Base-by-base conservation (phyloP, 2,797 vertebrate genomes). In the Hydrolagus colliei region DNA sequence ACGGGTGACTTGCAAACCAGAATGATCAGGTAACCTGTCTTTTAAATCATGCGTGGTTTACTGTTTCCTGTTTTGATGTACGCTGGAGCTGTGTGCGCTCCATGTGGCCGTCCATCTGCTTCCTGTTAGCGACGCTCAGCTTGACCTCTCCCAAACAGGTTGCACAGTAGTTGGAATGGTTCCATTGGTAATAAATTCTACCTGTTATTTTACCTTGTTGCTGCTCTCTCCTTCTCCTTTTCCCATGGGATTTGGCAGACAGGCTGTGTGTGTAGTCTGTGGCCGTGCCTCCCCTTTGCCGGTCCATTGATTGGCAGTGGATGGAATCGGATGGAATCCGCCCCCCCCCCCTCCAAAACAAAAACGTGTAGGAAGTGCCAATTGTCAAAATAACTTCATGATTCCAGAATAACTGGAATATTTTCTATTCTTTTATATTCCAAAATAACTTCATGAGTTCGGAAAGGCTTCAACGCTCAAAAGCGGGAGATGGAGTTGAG, bases 141-240 rank as follows among this genome's bases (percentile, higher is more conserved):
- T 63, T 84, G 32, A 71, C 18, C 65, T 84, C 65, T 35, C 16
- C 16, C 67, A 71, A 68, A 65, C 41, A 68, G 16, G 4, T 84
- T 18, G 63, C 41, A 65, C 65, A 20, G 79, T 20, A 71, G 79
- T 35, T 82, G 78, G 22, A 82, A 82, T 65, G 9, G 16, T 8
- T 67, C 32, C 22, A 82, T 22, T 9, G 35, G 22, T 82, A 82
- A 82, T 77, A 77, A 77, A 77, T 82, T 82, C 10, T 27, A 82
- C 78, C 62, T 9, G 13, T 82, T 52, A 27, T 68, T 27, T 68
- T 71, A 82, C 41, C 65, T 41, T 18, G 62, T 10, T 82, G 32
- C 22, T 10, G 6, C 13, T 67, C 61, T 80, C 32, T 2, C 22
- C 8, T 63, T 16, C 16, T 6, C 27, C 32, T 71, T 84, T 20